These are phyloP conservation scores for Periophthalmodon schlosseri DNA, from an alignment of 2,113 vertebrate genomes.

Conservation along the genomic window DNA sequence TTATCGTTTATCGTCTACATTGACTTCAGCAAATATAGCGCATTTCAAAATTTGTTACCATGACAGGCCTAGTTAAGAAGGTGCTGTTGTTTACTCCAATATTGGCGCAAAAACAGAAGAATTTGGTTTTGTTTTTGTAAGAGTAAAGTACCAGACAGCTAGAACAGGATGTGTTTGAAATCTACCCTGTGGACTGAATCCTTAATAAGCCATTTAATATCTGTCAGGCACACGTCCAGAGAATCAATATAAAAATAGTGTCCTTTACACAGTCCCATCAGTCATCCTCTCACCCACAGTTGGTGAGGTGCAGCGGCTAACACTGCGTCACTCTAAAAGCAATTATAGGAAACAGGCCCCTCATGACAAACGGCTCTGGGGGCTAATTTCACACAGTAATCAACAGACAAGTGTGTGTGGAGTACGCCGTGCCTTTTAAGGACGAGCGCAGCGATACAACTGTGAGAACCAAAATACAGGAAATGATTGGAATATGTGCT, in stretches of 20 bases:
- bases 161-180: too few relatives aligned
- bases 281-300: slow-evolving; percentile 11
- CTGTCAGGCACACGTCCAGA: not conserved
- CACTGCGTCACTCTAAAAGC: slow-evolving; percentile 14
- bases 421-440: not conserved
- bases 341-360: slow-evolving; percentile 16
- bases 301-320: not conserved
- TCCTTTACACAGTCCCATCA: slow-evolving; percentile 3
- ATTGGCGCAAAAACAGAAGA: too few relatives aligned
- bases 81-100: too few relatives aligned
- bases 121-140: too few relatives aligned
- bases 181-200: too few relatives aligned
- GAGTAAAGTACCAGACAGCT: too few relatives aligned
- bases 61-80: too few relatives aligned
- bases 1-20: too few relatives aligned
- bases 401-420: not conserved
- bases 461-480: not conserved
- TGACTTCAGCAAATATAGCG: too few relatives aligned
- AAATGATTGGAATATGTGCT: not conserved
- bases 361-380: slow-evolving; percentile 16
- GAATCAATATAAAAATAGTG: not conserved
- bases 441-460: not conserved
- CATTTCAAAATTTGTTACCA: too few relatives aligned
- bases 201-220: not conserved
- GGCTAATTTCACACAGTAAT: slow-evolving; percentile 13